Percentiles rank a stretch among this genome's conserved stretches.
These are phyloP conservation scores for Gymnarchus niloticus DNA, from an alignment of 2,113 vertebrate genomes.

Conservation along the genomic window DNA sequence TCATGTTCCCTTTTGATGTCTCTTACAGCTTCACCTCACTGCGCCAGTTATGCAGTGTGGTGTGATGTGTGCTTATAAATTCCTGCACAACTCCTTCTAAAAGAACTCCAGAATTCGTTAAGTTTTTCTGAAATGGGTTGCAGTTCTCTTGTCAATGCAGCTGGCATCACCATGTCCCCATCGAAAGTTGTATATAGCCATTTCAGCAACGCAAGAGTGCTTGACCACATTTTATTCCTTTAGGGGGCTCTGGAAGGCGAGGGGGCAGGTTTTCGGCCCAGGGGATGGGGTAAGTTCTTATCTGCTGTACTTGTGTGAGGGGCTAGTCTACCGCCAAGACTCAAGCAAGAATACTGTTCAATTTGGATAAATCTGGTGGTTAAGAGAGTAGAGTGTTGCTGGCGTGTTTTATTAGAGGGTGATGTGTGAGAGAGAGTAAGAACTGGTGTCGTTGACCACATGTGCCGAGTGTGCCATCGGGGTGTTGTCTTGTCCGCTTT, in stretches of 20 bases:
- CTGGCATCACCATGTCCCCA: background rate
- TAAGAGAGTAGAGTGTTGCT: background rate
- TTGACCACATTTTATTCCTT: background rate
- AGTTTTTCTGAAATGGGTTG: background rate
- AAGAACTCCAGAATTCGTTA: background rate
- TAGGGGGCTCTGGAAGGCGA: constrained; percentile 74
- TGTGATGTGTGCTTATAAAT: background rate
- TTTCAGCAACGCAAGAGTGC: no score
- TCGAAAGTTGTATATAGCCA: background rate
- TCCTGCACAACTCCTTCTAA: background rate
- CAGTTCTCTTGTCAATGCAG: background rate
- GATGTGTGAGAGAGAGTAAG: no score
- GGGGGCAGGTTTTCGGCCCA: constrained; percentile 95
- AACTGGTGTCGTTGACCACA: background rate
- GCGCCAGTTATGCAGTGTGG: background rate
- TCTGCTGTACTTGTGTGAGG: background rate
- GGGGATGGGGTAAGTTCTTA: constrained; percentile 88
- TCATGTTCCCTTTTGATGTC: background rate
- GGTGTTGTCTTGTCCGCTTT: background rate
- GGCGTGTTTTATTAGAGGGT: background rate
- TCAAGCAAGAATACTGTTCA: background rate
- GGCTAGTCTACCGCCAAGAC: constrained; percentile 48
- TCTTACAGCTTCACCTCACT: no score
- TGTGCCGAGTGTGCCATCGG: background rate
- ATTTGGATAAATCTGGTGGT: background rate